Evolutionary conservation across 1,140 invertebrate species (phyloP).

Genomic region (Microplitis demolitor): DNA sequence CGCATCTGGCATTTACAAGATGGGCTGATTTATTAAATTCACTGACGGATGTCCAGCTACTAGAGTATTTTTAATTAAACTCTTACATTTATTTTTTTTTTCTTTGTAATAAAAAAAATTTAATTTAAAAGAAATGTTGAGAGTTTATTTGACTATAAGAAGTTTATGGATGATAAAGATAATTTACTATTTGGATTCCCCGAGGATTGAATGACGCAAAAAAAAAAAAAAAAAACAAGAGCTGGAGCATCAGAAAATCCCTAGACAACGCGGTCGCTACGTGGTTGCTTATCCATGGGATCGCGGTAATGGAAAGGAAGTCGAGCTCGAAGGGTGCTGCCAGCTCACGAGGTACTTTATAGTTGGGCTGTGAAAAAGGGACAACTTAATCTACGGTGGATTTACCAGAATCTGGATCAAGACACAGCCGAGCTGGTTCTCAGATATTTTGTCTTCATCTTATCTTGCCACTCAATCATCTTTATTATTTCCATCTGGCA

Average conservation of each 20-base stretch:
- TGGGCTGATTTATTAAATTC: too few relatives aligned
- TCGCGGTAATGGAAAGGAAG: conserved; percentile 50
- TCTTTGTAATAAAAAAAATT: too few relatives aligned
- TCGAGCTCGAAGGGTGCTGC: conserved; percentile 24
- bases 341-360: conserved; percentile 42
- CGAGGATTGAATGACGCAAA: conserved; percentile 26
- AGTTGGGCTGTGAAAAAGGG: conserved; percentile 38
- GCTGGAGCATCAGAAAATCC: background rate
- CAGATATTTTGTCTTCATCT: conserved; percentile 19
- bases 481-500: background rate
- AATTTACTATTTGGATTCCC: conserved; percentile 27
- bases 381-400: conserved; percentile 49
- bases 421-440: background rate
- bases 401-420: conserved; percentile 34
- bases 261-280: conserved; percentile 19
- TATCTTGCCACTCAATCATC: conserved; percentile 4
- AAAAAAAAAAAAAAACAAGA: background rate
- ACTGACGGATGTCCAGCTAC: background rate
- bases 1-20: too few relatives aligned
- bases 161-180: conserved; percentile 21
- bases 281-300: conserved; percentile 49
- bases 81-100: too few relatives aligned
- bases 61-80: too few relatives aligned
- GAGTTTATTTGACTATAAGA: conserved; percentile 3
- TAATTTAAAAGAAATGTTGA: background rate